Percentiles rank a stretch among this genome's conserved stretches.
These are phyloP conservation scores for Entosphenus tridentatus DNA, from an alignment of 2,113 vertebrate species.

Conservation along the genomic window DNA sequence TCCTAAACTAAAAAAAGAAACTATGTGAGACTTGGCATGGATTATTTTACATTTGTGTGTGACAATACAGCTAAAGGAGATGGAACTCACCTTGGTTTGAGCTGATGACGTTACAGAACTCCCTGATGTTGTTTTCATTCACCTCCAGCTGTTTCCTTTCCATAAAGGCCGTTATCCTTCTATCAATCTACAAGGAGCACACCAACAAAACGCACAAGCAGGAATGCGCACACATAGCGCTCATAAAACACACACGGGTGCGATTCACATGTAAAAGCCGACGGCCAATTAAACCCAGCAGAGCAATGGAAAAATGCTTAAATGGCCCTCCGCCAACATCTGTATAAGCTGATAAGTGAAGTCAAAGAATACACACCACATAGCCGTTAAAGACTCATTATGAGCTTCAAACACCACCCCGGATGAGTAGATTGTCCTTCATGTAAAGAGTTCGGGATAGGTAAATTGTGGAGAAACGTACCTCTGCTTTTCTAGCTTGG, in stretches of 20 bases:
- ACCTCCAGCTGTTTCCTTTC: conserved; percentile 99
- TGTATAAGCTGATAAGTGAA: too few species aligned
- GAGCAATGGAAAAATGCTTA: too few species aligned
- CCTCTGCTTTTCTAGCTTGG: conserved; percentile 81
- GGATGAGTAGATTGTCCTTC: background rate
- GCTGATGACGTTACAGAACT: conserved; percentile 99
- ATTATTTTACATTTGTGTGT: too few species aligned
- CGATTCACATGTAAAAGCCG: too few species aligned
- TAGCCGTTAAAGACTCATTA: background rate
- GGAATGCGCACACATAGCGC: too few species aligned
- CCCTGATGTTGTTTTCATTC: conserved; percentile 99
- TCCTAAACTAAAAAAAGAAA: too few species aligned
- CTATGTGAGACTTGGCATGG: too few species aligned
- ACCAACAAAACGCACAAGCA: background rate
- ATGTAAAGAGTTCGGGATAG: background rate
- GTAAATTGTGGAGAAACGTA: conserved; percentile 19
- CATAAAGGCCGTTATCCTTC: conserved; percentile 98
- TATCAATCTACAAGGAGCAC: conserved; percentile 62
- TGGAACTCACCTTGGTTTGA: conserved; percentile 88
- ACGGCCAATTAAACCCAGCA: too few species aligned
- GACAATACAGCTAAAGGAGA: too few species aligned
- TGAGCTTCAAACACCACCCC: background rate
- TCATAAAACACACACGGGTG: too few species aligned
- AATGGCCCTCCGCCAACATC: too few species aligned
- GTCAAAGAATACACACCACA: background rate